A percentile compares a stretch with the other conserved stretches of the same genome.
phyloP scores from a whole-genome alignment of 1,140 invertebrate species.

The Proctacanthus coquilletti region DNA sequence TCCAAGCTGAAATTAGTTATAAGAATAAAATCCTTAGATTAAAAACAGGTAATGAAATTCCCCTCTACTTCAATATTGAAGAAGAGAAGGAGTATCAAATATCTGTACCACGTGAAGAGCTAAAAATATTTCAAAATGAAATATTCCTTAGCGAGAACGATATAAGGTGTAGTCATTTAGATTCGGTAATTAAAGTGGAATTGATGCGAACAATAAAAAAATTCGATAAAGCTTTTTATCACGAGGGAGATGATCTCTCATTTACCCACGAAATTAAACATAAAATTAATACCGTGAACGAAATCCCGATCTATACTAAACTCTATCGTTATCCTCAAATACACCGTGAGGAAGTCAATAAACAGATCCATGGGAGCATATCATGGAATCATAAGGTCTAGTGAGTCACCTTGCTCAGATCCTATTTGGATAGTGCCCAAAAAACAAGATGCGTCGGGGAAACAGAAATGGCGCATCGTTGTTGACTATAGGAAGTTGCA shows the following conservation, averaged over 20 bases:
- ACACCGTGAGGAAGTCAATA: slow-evolving; percentile 11
- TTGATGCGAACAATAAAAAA: not conserved
- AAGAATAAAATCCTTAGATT: not conserved
- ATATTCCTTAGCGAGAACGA: not conserved
- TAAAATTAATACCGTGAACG: too few species aligned
- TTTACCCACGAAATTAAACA: not conserved
- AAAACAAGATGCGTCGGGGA: slow-evolving; percentile 9
- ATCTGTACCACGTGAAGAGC: not conserved
- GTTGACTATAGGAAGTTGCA: slow-evolving; percentile 28
- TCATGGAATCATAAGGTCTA: slow-evolving; percentile 5
- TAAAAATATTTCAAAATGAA: not conserved
- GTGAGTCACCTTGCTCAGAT: not conserved
- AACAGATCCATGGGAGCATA: slow-evolving; percentile 5
- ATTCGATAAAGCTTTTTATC: not conserved
- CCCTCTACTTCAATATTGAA: not conserved
- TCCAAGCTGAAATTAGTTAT: not conserved
- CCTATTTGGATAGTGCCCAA: slow-evolving; percentile 9
- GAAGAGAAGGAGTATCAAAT: not conserved
- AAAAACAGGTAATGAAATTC: not conserved
- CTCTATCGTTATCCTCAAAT: slow-evolving; percentile 10
- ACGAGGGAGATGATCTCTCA: not conserved
- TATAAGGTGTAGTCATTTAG: too few species aligned
- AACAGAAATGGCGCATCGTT: slow-evolving; percentile 15
- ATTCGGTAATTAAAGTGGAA: not conserved
- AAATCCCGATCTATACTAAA: too few species aligned